Percentiles rank a stretch among this genome's conserved stretches.
Evolutionary conservation across 2,888 invertebrate species (phyloP).

Genomic region (Deroplatys truncata): DNA sequence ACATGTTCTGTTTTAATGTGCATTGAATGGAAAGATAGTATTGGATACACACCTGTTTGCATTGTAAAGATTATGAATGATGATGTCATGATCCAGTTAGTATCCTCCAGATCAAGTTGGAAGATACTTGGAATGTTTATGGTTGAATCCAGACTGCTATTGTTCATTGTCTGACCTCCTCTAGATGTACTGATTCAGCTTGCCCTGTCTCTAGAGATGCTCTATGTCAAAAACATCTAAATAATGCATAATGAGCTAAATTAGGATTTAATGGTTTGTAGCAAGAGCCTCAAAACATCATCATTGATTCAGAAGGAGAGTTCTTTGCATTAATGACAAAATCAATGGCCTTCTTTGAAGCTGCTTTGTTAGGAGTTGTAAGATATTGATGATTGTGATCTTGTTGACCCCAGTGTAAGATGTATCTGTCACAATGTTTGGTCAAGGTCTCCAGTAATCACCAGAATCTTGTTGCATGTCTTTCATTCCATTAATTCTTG

Average conservation of each 20-base stretch:
- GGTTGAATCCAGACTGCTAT: background rate
- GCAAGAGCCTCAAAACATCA: conserved; percentile 1
- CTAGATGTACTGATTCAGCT: background rate
- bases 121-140: conserved; percentile 44
- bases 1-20: too few species aligned
- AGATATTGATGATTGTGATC: background rate
- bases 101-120: conserved; percentile 70
- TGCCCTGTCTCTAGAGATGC: background rate
- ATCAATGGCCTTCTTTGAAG: background rate
- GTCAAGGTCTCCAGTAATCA: background rate
- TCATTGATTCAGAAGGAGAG: background rate
- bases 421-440: background rate
- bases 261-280: background rate
- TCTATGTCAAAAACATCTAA: background rate
- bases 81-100: conserved; percentile 84
- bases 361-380: background rate
- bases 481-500: too few species aligned
- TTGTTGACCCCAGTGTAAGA: background rate
- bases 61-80: conserved; percentile 90
- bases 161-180: background rate
- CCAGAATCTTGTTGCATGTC: background rate
- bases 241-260: background rate
- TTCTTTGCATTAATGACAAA: background rate
- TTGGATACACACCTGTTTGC: conserved; percentile 69
- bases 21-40: background rate